Conservation (phyloP, 2,113 vertebrate genomes). For the Rallus limicola region DNA sequence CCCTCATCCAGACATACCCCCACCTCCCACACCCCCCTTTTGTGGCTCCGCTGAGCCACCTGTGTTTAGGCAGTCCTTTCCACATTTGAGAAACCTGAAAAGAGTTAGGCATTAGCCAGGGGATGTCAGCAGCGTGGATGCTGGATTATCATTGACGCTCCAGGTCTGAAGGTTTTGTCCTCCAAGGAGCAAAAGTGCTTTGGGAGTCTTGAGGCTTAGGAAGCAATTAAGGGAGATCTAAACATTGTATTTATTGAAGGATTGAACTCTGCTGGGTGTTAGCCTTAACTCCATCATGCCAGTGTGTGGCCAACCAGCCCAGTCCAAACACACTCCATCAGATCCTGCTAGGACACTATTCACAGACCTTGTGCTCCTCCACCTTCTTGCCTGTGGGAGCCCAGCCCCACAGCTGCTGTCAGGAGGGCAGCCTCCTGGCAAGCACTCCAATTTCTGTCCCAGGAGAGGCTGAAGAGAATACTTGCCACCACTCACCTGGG, state of each 20-base stretch:
- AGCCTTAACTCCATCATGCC: neutral
- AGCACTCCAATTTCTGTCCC: neutral
- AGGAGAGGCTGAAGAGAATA: neutral
- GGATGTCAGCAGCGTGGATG: neutral
- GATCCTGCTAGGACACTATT: neutral
- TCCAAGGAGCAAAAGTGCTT: neutral
- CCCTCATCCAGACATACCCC: neutral
- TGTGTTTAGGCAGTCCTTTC: neutral
- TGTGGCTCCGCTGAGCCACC: neutral
- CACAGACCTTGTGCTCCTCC: neutral
- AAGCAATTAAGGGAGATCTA: neutral
- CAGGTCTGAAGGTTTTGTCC: neutral
- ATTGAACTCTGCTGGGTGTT: fast-evolving
- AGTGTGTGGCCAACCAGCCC: neutral
- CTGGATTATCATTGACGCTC: neutral
- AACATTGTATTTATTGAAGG: neutral
- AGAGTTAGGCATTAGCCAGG: neutral
- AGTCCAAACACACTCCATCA: fast-evolving
- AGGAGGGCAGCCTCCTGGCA: neutral
- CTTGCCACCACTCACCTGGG: neutral
- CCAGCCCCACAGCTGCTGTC: neutral
- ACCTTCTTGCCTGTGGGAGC: fast-evolving
- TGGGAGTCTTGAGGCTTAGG: neutral
- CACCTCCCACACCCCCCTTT: neutral
- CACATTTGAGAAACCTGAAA: neutral